Percentiles rank a stretch among this genome's conserved stretches.
Conservation (phyloP, 1,140 invertebrate species). For the Pachypeltis micranthus region DNA sequence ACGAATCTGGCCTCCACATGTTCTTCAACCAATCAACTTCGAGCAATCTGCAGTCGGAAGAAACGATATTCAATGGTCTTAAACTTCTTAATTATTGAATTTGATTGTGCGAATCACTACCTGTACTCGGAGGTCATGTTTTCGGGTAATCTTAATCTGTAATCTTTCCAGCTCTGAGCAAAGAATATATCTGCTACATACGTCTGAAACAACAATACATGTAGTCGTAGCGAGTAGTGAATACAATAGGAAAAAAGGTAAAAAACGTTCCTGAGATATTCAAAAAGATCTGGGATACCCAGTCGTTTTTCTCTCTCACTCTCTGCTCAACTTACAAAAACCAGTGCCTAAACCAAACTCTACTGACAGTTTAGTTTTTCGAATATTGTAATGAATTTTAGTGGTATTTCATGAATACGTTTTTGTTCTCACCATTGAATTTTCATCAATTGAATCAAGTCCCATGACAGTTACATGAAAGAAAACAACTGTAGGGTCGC, state of each 20-base stretch:
- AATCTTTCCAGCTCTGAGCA: slow-evolving; percentile 83
- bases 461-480: slow-evolving; percentile 90
- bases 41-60: slow-evolving; percentile 42
- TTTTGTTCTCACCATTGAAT: slow-evolving; percentile 76
- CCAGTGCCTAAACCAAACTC: no score
- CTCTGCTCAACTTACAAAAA: no score
- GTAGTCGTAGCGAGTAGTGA: not conserved
- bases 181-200: slow-evolving; percentile 86
- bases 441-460: slow-evolving; percentile 82
- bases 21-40: slow-evolving; percentile 81
- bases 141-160: slow-evolving; percentile 69
- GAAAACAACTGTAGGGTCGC: slow-evolving; percentile 70
- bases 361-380: no score
- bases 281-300: not conserved
- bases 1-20: slow-evolving; percentile 82
- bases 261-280: not conserved
- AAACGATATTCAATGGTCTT: slow-evolving; percentile 19
- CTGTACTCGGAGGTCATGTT: slow-evolving; percentile 86
- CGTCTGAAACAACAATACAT: slow-evolving; percentile 47
- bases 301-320: not conserved
- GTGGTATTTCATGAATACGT: no score
- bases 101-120: slow-evolving; percentile 31
- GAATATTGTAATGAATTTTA: no score
- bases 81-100: not conserved
- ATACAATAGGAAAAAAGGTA: not conserved